A percentile compares a stretch with the other conserved stretches of the same genome.
Evolutionary conservation across 2,888 invertebrate species (phyloP).

Genomic region (Synanthedon vespiformis): DNA sequence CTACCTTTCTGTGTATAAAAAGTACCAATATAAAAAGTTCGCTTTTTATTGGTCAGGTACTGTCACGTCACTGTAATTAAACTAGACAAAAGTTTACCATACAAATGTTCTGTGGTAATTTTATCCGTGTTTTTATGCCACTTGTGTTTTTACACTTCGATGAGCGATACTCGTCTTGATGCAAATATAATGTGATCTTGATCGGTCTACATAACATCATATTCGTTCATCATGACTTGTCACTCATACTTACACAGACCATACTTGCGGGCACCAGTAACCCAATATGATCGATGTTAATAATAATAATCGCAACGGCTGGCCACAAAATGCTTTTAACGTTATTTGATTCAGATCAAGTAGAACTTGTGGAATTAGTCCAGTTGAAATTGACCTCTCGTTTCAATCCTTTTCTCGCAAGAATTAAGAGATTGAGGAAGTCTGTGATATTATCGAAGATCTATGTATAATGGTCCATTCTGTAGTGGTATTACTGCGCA

Average conservation of each 20-base stretch:
- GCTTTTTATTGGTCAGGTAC: too few relatives aligned
- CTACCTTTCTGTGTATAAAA: too few relatives aligned
- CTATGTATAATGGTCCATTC: conserved; percentile 34
- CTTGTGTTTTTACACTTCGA: too few relatives aligned
- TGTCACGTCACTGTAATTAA: too few relatives aligned
- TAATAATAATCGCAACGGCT: conserved; percentile 60
- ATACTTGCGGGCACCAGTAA: conserved; percentile 32
- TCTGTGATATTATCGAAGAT: conserved; percentile 26
- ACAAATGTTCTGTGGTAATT: too few relatives aligned
- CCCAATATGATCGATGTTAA: conserved; percentile 38
- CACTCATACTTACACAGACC: not conserved
- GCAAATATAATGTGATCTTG: not conserved
- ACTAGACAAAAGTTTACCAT: too few relatives aligned
- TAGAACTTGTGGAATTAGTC: conserved; percentile 51
- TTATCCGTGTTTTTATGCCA: too few relatives aligned
- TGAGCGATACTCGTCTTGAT: too few relatives aligned
- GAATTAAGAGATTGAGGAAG: conserved; percentile 19
- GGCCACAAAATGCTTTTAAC: conserved; percentile 63
- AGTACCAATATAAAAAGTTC: too few relatives aligned
- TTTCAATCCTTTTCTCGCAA: conserved; percentile 21
- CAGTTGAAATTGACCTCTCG: conserved; percentile 34
- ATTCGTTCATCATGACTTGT: conserved; percentile 1
- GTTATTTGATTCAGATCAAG: conserved; percentile 61
- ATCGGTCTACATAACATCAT: not conserved
- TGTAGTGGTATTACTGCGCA: conserved; percentile 32